These are phyloP conservation scores for Tetragnatha versicolor DNA, from an alignment of 1,140 invertebrate genomes.

Conservation along the genomic window DNA sequence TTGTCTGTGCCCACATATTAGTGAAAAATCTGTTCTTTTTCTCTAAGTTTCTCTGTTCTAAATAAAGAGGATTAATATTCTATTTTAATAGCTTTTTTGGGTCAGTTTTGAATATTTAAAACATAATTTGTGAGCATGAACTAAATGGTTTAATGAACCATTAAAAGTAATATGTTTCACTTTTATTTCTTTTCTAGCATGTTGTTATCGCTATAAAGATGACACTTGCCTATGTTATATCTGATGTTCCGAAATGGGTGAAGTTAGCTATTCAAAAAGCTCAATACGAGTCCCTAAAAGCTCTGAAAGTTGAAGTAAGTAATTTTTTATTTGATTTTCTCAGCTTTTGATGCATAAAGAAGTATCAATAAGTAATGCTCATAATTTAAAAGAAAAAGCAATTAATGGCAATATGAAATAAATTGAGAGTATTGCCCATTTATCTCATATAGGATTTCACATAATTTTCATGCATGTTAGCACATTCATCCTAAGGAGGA, in stretches of 20 bases:
- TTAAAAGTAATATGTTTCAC: neutral
- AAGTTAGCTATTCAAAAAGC: slow-evolving; percentile 58
- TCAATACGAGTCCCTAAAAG: slow-evolving; percentile 42
- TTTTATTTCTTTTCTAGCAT: slow-evolving; percentile 72
- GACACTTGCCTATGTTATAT: slow-evolving; percentile 93
- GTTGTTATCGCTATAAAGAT: slow-evolving; percentile 90
- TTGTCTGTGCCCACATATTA: neutral
- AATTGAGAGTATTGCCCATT: neutral
- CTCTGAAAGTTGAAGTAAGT: slow-evolving; percentile 46
- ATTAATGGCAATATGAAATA: neutral
- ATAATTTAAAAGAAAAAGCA: neutral
- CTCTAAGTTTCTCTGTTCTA: neutral
- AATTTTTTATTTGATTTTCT: neutral
- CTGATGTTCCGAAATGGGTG: slow-evolving; percentile 84
- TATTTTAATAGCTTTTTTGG: neutral
- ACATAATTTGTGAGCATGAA: neutral
- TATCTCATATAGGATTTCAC: neutral
- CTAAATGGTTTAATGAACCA: neutral
- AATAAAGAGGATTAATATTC: neutral
- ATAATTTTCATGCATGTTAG: no score
- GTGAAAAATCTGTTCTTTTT: neutral
- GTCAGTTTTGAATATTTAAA: neutral
- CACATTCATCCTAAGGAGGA: no score
- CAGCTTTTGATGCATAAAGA: neutral
- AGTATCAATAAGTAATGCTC: neutral